phyloP scores from a whole-genome alignment of 2,113 vertebrate genomes.

The Scomber japonicus region DNA sequence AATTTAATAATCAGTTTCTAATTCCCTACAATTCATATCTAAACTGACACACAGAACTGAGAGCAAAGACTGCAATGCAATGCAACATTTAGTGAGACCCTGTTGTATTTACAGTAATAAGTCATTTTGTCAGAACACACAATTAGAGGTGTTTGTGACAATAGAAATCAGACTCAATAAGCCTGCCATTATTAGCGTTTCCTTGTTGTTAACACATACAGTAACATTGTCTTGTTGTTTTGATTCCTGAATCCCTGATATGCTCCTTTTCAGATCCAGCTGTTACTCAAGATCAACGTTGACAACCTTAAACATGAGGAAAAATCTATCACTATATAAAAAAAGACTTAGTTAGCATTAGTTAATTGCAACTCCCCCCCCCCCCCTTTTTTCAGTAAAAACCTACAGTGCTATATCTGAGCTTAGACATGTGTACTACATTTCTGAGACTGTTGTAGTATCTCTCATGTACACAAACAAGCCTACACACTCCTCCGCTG shows the following conservation, averaged over 20 bases:
- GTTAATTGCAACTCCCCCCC: too few relatives aligned
- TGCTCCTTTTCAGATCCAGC: too few relatives aligned
- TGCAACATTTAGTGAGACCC: background rate
- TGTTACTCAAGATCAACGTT: background rate
- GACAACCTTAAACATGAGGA: background rate
- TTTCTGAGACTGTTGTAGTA: background rate
- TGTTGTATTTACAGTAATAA: background rate
- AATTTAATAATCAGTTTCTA: background rate
- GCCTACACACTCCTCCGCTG: constrained; percentile 20
- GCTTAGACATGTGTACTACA: background rate
- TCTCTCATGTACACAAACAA: background rate
- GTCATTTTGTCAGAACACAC: background rate
- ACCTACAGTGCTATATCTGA: background rate
- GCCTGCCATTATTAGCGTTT: background rate
- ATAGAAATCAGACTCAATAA: background rate
- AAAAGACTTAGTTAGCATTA: background rate
- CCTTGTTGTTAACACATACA: background rate
- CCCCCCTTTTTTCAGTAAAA: too few relatives aligned
- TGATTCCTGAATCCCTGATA: too few relatives aligned
- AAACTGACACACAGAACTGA: background rate
- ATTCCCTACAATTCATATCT: background rate
- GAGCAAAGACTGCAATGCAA: too few relatives aligned
- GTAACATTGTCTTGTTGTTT: background rate
- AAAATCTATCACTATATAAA: background rate
- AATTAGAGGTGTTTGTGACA: background rate